Conservation (phyloP, 1,140 invertebrate genomes). For the Trypoxylus dichotomus region DNA sequence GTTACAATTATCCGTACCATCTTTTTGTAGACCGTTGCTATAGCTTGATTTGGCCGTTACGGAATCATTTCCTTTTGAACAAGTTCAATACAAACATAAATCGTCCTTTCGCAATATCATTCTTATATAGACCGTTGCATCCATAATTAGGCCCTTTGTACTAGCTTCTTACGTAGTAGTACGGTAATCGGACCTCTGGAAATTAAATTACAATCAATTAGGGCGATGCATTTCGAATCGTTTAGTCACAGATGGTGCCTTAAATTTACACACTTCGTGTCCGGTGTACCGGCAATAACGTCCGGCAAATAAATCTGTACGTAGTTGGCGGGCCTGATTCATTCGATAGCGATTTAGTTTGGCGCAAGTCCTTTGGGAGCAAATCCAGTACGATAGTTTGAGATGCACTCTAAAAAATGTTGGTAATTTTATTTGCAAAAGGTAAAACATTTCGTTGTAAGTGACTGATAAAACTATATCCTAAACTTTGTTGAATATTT, state of each 20-base stretch:
- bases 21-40: too few relatives aligned
- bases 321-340: background rate
- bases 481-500: too few relatives aligned
- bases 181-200: background rate
- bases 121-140: background rate
- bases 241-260: constrained; percentile 34
- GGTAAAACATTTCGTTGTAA: too few relatives aligned
- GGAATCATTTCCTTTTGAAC: background rate
- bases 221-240: constrained; percentile 29
- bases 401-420: too few relatives aligned
- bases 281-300: constrained; percentile 19
- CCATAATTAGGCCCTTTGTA: constrained; percentile 13
- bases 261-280: constrained; percentile 32
- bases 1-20: too few relatives aligned
- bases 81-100: background rate
- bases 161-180: background rate
- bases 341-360: background rate
- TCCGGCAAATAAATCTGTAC: background rate
- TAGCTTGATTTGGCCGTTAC: background rate
- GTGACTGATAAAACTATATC: too few relatives aligned
- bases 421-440: too few relatives aligned
- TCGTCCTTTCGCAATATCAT: background rate
- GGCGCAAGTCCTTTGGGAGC: background rate
- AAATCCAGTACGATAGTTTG: too few relatives aligned
- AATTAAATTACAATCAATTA: constrained; percentile 29